phyloP scores from a whole-genome alignment of 2,113 vertebrate species.

The Ammodytes marinus region DNA sequence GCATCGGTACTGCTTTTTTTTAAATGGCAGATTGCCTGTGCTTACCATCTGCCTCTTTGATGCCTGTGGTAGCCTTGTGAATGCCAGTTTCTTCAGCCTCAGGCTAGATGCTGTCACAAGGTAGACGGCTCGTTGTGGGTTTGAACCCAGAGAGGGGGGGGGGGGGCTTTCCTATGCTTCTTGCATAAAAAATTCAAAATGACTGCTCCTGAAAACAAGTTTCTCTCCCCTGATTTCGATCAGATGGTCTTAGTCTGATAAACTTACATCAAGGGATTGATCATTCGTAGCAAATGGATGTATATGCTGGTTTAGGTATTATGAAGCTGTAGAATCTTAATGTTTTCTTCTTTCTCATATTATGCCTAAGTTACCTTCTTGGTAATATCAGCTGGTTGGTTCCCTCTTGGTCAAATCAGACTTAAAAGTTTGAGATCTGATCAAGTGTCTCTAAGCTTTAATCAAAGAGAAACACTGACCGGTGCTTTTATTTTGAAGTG shows the following conservation, averaged over 20 bases:
- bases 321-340: background rate
- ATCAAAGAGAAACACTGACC: background rate
- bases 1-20: conserved; percentile 39
- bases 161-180: background rate
- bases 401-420: conserved; percentile 13
- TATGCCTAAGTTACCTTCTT: no score
- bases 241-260: background rate
- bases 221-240: background rate
- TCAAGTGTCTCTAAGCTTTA: conserved; percentile 10
- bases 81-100: conserved; percentile 55
- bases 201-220: no score
- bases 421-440: background rate
- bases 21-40: conserved; percentile 48
- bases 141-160: background rate
- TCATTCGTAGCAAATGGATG: background rate
- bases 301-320: background rate
- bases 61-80: conserved; percentile 36
- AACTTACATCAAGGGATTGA: background rate
- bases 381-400: background rate
- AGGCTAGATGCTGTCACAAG: conserved; percentile 50
- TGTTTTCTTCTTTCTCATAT: background rate
- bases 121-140: conserved; percentile 29
- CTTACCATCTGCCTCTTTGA: conserved; percentile 67
- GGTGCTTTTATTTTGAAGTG: conserved; percentile 12
- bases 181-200: background rate